Percentiles rank a stretch among this genome's conserved stretches.
Evolutionary conservation across 1,140 invertebrate genomes (phyloP).

Genomic region (Adoxophyes honmai): DNA sequence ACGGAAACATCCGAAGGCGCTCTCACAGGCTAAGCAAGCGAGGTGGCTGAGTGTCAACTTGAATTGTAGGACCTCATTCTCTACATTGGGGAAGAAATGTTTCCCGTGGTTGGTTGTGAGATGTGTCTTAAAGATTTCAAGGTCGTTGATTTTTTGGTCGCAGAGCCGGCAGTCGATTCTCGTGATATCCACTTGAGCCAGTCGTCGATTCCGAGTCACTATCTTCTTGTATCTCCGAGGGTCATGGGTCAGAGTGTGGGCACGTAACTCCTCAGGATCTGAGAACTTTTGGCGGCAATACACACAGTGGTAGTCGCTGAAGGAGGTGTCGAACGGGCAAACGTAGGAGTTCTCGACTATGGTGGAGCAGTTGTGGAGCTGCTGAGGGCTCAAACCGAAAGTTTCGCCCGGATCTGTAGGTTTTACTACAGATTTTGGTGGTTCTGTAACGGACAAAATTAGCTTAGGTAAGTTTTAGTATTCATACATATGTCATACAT

Average conservation of each 20-base stretch:
- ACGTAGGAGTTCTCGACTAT: conserved; percentile 11
- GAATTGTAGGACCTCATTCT: conserved; percentile 21
- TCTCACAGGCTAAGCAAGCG: conserved; percentile 17
- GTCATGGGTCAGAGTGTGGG: conserved; percentile 7
- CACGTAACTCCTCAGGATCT: conserved; percentile 2
- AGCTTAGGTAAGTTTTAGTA: too few relatives aligned
- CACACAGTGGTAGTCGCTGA: conserved; percentile 14
- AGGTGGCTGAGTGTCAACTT: conserved; percentile 4
- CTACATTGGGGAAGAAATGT: conserved; percentile 5
- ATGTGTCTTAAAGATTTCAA: conserved; percentile 18
- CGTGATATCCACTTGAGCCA: neutral
- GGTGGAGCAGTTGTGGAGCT: neutral
- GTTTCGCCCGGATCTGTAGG: neutral
- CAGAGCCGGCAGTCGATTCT: conserved; percentile 10
- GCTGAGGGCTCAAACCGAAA: neutral
- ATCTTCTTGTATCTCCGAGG: neutral
- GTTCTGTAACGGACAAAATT: too few relatives aligned
- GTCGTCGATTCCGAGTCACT: neutral
- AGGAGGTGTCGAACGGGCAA: conserved; percentile 9
- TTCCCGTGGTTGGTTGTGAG: conserved; percentile 15
- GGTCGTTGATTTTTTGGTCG: conserved; percentile 1
- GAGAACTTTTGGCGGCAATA: conserved; percentile 5
- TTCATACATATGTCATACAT: too few relatives aligned
- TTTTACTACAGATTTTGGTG: neutral
- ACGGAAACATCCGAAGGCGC: conserved; percentile 13